phyloP scores from a whole-genome alignment of 1,140 invertebrate species.

The Drosophila nikananu region DNA sequence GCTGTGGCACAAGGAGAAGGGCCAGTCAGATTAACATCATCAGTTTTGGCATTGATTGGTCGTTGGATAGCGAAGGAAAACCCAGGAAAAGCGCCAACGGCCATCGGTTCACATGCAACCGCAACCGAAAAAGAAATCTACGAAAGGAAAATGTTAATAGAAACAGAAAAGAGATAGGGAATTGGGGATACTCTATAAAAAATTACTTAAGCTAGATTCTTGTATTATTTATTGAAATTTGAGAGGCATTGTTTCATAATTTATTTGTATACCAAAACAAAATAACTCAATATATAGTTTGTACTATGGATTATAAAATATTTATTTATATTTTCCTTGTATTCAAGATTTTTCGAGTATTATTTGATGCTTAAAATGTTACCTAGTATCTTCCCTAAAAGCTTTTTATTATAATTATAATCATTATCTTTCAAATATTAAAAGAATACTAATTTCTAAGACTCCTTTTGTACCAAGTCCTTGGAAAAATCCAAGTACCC shows the following conservation, averaged over 20 bases:
- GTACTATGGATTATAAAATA: too few relatives aligned
- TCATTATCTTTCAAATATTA: neutral
- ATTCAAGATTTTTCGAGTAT: too few relatives aligned
- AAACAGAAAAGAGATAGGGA: neutral
- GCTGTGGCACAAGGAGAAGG: conserved; percentile 41
- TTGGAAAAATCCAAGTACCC: neutral
- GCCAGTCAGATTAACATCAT: conserved; percentile 83
- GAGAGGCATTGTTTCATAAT: too few relatives aligned
- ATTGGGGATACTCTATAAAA: conserved; percentile 2
- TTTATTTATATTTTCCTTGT: too few relatives aligned
- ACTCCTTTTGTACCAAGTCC: neutral
- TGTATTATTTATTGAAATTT: neutral
- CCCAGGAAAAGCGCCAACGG: conserved; percentile 60
- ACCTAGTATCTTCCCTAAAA: neutral
- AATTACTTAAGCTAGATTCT: neutral
- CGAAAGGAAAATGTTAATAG: conserved; percentile 7
- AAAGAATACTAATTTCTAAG: neutral
- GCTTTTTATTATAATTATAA: too few relatives aligned
- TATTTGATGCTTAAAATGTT: neutral
- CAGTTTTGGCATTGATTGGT: conserved; percentile 85
- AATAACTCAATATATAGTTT: too few relatives aligned
- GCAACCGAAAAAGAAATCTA: conserved; percentile 57
- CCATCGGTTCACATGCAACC: conserved; percentile 67
- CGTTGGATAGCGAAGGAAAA: conserved; percentile 73
- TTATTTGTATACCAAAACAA: too few relatives aligned